Base-by-base conservation (phyloP, 2,113 vertebrate genomes). In the Leucopsar rothschildi region DNA sequence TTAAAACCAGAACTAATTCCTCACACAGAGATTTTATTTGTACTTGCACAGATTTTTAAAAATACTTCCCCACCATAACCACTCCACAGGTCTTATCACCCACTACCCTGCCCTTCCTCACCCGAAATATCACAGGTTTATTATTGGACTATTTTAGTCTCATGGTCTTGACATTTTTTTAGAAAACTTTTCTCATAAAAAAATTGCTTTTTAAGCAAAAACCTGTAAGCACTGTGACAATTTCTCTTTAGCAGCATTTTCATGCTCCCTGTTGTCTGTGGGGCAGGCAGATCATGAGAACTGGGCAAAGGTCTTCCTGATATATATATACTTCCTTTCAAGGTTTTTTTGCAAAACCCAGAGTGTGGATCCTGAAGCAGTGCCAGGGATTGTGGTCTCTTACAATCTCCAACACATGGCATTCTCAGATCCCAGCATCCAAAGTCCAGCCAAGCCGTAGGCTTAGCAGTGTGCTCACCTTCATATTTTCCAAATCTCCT, bases 71-170 rank as follows among this genome's bases (percentile, higher is more conserved):
- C 24, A 66, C 3, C 9, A 39, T 23, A 28, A 45, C 6, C 39
- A 20, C 6, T 11, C 44, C 15, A 5, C 10, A 68, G 12, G 3
- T 42, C 13, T 53, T 66, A 13, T 39, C 5, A 24, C 5, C 40
- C 37, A 27, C 6, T 78, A 4, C 25, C 29, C 5, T 33, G 3
- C 5, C 11, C 4, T 9, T 14, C 8, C 1, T 12, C 5, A 47
- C 11, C 16, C 23, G 64, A 68, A 79, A 55, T 53, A 50, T 45
- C 23, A 60, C 33, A 72, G 8, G 3, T 69, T 81, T 44, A 61
- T 72, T 80, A 53, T 7, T 39, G 35, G 37, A 3, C 9, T 88
- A 6, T 64, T 71, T 71, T 50, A 57, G 14, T 44, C 40, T 63
- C n/a, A 24, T 16, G 17, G 4, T 59, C 8, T 50, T 45, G 9